Base-by-base conservation (phyloP, 1,140 invertebrate genomes). In the Nasonia giraulti region DNA sequence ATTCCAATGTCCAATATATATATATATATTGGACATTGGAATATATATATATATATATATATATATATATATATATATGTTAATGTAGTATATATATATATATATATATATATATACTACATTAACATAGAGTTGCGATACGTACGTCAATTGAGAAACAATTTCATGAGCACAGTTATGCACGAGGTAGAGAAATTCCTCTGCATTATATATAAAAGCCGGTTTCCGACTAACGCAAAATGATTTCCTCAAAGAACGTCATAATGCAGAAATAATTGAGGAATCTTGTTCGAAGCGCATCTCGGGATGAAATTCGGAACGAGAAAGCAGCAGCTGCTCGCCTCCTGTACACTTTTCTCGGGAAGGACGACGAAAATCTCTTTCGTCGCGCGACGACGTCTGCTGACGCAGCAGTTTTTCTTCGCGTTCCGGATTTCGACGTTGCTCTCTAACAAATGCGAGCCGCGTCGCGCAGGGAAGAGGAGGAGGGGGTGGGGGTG, bases 401-500 rank as follows among this genome's bases (percentile, higher is more conserved):
- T 23, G 47, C 69, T 78, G 82, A 71, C 82, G 27, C 27, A 14
- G 86, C 87, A 80, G 82, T 86, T 87, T 75, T 80, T 87, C 84
- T 68, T 80, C 11, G 2, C 33, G 78, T 17, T 55, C 77, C 40
- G 83, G 81, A 82, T 84, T 75, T 80, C 73, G 33, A 75, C 37
- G 20, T 33, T 37, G 83, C 40, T 82, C 82, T 87, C 88, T 87
- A 88, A 88, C 86, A 84, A 87, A 89, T 89, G 87, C 86, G 83
- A 88, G 86, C 85, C 87, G 77, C 87, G 81, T 85, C 80, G 77
- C 84, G 66, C 71, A 33, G 47, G 27, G n/a, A 7, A n/a, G 50
- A 17, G 68, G 17, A 27, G 27, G 27, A 27, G 27, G 1, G 27
- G 27, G 27, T 2, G 27, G 27, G 27, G 27, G 27, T 27, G 27